Evolutionary conservation across 2,113 vertebrate species (phyloP).

Genomic region (Balaenoptera acutorostrata): DNA sequence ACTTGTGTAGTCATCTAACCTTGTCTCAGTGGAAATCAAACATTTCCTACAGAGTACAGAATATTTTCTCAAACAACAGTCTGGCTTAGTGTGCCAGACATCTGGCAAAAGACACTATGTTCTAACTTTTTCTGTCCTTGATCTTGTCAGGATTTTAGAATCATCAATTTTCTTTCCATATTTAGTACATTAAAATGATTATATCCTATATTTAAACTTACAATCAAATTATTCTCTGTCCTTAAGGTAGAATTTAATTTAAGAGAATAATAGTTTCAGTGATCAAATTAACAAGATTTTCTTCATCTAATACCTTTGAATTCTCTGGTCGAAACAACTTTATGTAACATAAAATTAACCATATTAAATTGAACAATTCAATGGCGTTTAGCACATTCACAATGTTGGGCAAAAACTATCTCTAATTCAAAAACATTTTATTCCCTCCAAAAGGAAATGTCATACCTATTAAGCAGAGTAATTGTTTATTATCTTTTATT

Average conservation of each 20-base stretch:
- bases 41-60: neutral
- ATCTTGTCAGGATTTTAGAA: conserved; percentile 28
- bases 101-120: neutral
- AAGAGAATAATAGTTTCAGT: neutral
- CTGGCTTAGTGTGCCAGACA: neutral
- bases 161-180: conserved; percentile 31
- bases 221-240: neutral
- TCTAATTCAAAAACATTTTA: neutral
- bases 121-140: conserved; percentile 19
- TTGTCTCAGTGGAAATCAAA: neutral
- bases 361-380: neutral
- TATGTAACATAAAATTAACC: neutral
- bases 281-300: neutral
- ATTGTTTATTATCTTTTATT: neutral
- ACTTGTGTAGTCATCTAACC: neutral
- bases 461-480: neutral
- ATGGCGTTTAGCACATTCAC: neutral
- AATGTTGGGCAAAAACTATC: neutral
- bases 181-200: conserved; percentile 5
- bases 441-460: neutral
- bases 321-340: neutral
- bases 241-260: neutral
- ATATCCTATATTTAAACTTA: conserved; percentile 26
- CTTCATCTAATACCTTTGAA: neutral
- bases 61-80: neutral